Conservation (phyloP, 1,140 invertebrate species). For the Leguminivora glycinivorella region DNA sequence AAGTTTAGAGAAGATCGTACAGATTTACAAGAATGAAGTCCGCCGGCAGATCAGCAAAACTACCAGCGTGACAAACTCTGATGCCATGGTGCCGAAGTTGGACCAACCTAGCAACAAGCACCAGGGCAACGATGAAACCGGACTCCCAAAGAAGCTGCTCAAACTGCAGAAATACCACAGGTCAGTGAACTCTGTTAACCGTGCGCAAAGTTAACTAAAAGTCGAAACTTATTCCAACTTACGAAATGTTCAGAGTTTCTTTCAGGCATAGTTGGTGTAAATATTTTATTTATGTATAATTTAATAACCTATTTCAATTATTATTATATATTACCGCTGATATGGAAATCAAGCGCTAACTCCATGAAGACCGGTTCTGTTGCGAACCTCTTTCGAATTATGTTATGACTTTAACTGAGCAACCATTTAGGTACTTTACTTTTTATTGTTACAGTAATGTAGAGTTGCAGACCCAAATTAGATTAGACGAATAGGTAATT, state of each 20-base stretch:
- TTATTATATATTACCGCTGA: not conserved
- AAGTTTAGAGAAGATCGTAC: constrained; percentile 65
- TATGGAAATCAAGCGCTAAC: not conserved
- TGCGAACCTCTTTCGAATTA: too few species aligned
- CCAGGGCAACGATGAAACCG: constrained; percentile 65
- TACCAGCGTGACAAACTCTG: constrained; percentile 79
- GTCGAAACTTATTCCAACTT: constrained; percentile 25
- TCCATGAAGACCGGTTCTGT: not conserved
- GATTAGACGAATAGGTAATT: not conserved
- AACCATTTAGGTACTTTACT: not conserved
- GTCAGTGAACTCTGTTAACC: constrained; percentile 67
- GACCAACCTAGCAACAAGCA: constrained; percentile 58
- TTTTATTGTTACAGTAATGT: not conserved
- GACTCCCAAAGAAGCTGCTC: constrained; percentile 67
- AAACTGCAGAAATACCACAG: constrained; percentile 79
- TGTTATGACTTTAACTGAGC: too few species aligned
- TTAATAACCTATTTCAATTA: not conserved
- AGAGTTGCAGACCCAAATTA: not conserved
- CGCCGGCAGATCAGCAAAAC: constrained; percentile 80
- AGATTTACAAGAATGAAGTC: constrained; percentile 73
- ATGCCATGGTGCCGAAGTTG: constrained; percentile 75
- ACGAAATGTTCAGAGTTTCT: not conserved
- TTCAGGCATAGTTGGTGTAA: not conserved
- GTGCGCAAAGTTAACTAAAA: constrained; percentile 56
- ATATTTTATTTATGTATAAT: not conserved